Base-by-base conservation (phyloP, 2,113 vertebrate species). In the Scomber japonicus region DNA sequence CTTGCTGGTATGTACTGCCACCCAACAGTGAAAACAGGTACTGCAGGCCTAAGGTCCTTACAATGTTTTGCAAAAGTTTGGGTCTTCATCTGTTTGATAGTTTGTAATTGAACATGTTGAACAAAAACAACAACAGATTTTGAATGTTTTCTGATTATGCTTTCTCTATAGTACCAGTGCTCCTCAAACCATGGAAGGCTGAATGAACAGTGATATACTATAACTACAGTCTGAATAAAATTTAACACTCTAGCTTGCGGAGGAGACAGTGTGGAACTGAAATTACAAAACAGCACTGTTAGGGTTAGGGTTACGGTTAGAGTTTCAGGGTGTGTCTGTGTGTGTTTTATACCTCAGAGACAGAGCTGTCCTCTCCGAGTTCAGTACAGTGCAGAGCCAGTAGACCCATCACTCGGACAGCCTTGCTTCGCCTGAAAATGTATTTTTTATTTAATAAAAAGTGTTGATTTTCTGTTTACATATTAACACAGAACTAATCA, bases 341-440 rank as follows among this genome's bases (percentile, higher is more conserved):
- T 17, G 40, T 49, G 16, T 57, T 19, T 55, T 74, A 30, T 4
- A 91, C 92, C 92, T 92, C 92, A 80, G 87, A 87, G 49, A 92
- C 77, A 70, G 78, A 69, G 62, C 68, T 71, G 54, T 87, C 76
- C 69, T 80, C 80, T 83, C 12, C 48, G 9, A 92, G 85, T 59
- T 84, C 85, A 71, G 70, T 81, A 30, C 91, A 92, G 61, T 93
- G 82, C 71, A 89, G 71, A 78, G 89, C 89, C 21, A 92, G 74
- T 2, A 92, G 76, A 67, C 88, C 92, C 66, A 93, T 84, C 46
- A 85, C 61, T 86, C 87, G 87, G 60, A 93, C 87, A 71, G 87
- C 65, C 48, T 88, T 90, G 71, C 85, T 92, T 24, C 85, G 68
- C 19, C 92, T 93, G 72, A 8, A 89, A 89, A 13, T 24, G 15